Conservation (phyloP, 2,888 invertebrate species). For the Drosophila imparisetae region DNA sequence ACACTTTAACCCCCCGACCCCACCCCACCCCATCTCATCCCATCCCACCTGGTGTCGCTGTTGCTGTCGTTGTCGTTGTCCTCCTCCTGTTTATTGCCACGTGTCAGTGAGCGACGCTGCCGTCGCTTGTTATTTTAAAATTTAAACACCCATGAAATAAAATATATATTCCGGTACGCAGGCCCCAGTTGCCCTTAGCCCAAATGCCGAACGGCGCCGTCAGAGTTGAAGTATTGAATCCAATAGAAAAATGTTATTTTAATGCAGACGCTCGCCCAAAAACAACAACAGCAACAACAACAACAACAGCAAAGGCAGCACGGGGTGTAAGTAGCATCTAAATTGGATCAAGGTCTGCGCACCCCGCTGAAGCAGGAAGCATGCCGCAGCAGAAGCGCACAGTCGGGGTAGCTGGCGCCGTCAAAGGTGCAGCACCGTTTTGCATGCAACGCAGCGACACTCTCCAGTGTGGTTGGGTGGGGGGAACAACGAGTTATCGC, state of each 20-base stretch:
- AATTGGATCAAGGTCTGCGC: constrained; percentile 75
- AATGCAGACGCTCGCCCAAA: constrained; percentile 68
- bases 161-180: constrained; percentile 52
- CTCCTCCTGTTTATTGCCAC: constrained; percentile 53
- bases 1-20: constrained; percentile 35
- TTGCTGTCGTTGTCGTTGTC: constrained; percentile 12
- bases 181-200: constrained; percentile 5
- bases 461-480: not conserved
- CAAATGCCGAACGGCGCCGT: constrained; percentile 32
- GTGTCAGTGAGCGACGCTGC: constrained; percentile 64
- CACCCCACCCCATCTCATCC: not conserved
- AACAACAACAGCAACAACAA: constrained; percentile 11
- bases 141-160: constrained; percentile 81
- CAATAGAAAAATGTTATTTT: constrained; percentile 79
- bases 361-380: constrained; percentile 37
- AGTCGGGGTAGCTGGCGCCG: constrained; percentile 24
- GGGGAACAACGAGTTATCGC: constrained; percentile 67
- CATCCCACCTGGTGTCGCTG: constrained; percentile 55
- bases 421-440: constrained; percentile 52
- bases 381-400: not conserved
- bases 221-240: constrained; percentile 70
- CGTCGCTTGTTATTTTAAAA: constrained; percentile 80
- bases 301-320: constrained; percentile 13
- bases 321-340: constrained; percentile 41
- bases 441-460: constrained; percentile 42